A percentile compares a stretch with the other conserved stretches of the same genome.
Evolutionary conservation across 1,140 invertebrate species (phyloP).

Genomic region (Atta texana): DNA sequence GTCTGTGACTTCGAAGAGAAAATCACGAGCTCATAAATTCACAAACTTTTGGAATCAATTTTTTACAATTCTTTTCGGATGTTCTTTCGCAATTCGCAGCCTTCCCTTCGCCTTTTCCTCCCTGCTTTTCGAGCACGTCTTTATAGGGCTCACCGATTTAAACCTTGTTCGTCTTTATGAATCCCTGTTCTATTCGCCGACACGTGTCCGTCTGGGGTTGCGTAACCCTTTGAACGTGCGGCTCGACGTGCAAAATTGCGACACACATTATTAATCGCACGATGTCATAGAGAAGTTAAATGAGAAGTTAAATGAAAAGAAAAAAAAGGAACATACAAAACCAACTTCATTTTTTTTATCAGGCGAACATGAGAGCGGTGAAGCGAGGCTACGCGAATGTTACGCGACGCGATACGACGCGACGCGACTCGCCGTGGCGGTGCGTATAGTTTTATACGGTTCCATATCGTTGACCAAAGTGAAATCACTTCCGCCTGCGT

Average conservation of each 20-base stretch:
- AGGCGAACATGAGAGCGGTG: slow-evolving; percentile 73
- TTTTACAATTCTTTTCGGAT: background rate
- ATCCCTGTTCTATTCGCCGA: slow-evolving; percentile 77
- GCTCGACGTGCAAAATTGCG: background rate
- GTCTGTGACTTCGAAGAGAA: background rate
- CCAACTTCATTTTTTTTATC: slow-evolving; percentile 79
- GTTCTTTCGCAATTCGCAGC: background rate
- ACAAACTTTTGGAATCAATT: background rate
- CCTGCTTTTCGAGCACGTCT: background rate
- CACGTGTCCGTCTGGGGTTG: slow-evolving; percentile 78
- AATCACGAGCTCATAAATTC: background rate
- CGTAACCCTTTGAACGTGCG: slow-evolving; percentile 50
- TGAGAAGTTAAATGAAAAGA: background rate
- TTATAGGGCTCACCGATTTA: slow-evolving; percentile 25
- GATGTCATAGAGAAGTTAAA: background rate
- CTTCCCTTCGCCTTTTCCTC: background rate
- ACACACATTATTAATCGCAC: background rate
- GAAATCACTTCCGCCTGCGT: slow-evolving; percentile 53
- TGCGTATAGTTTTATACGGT: slow-evolving; percentile 17
- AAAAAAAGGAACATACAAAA: slow-evolving; percentile 79
- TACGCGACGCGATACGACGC: background rate
- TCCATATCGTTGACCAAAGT: slow-evolving; percentile 45
- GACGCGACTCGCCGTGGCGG: background rate
- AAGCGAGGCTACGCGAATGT: slow-evolving; percentile 42
- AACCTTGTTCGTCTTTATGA: slow-evolving; percentile 66